Base-by-base conservation (phyloP, 2,888 invertebrate genomes). In the Acronicta leporina region DNA sequence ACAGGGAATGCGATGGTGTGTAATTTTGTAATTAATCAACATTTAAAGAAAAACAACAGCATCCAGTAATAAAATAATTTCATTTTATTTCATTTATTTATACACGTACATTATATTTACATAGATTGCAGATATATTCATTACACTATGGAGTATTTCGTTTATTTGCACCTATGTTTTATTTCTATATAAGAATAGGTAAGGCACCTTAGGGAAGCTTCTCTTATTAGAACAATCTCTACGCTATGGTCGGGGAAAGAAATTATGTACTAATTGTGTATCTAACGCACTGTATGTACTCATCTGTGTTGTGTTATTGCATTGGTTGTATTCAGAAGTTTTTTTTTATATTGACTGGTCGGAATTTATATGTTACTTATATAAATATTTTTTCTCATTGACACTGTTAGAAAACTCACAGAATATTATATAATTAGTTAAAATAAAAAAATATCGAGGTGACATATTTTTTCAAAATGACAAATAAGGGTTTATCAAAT, bases 31-130 rank as follows among this genome's bases (percentile, higher is more conserved):
- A 20, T 20, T n/a, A n/a, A 20, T 20, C 20, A 20, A 20, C 4
- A 20, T 30, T 9, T 30, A 33, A 33, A 33, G 6, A 33, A 11
- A 33, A 86, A 87, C 81, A 63, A 82, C 62, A 46, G 9, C 10
- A 54, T 86, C 85, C 83, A 87, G 86, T 91, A 92, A 92, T 94
- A 94, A 94, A 94, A 94, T 94, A 94, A 87, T 90, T 92, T 92
- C 88, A 86, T 91, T 88, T 92, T 89, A 89, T 91, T 90, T 78
- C 68, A 82, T 83, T 86, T 81, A 87, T 86, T 87, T 88, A 89
- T 92, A 92, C 88, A 90, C 84, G 88, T 80, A 91, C 72, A 82
- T 88, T 76, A 81, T 91, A 90, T 91, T 90, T 94, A 93, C 92
- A 92, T 83, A 87, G 87, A 86, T 86, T 87, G 88, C 86, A 83